Percentiles rank a stretch among this genome's conserved stretches.
phyloP scores from a whole-genome alignment of 1,140 invertebrate species.

The Pseudomyrmex concolor region DNA sequence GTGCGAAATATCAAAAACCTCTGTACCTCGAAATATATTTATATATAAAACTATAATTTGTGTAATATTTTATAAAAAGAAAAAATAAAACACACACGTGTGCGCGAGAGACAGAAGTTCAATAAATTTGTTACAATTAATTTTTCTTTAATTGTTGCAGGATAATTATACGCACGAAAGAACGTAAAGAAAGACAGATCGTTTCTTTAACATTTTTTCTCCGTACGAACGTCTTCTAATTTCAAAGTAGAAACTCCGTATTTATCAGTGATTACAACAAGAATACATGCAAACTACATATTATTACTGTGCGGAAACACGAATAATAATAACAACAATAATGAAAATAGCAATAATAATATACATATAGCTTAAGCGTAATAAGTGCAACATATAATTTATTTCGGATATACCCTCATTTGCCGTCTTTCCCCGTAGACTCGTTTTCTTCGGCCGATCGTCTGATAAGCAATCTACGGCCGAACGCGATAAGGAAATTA shows the following conservation, averaged over 20 bases:
- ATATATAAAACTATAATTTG: not conserved
- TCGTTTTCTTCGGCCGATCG: constrained; percentile 6
- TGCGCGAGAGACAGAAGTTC: not conserved
- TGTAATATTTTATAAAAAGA: too few relatives aligned
- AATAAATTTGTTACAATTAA: constrained; percentile 7
- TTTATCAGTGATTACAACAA: not conserved
- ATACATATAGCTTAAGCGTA: constrained; percentile 14
- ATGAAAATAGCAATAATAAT: not conserved
- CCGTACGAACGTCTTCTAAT: not conserved
- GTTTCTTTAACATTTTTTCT: constrained; percentile 8
- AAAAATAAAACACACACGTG: too few relatives aligned
- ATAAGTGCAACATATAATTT: constrained; percentile 14
- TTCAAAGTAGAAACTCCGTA: too few relatives aligned
- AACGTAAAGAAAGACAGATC: not conserved
- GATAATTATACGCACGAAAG: not conserved
- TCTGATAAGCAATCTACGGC: not conserved
- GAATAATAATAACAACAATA: not conserved
- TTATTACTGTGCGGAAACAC: not conserved
- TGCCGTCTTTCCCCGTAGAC: not conserved
- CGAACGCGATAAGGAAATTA: constrained; percentile 17
- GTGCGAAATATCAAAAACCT: not conserved
- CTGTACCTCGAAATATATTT: not conserved
- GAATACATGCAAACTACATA: constrained; percentile 27
- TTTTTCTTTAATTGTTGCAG: not conserved
- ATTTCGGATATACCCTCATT: not conserved